These are phyloP conservation scores for Cosmia trapezina DNA, from an alignment of 2,888 invertebrate genomes.

Conservation along the genomic window DNA sequence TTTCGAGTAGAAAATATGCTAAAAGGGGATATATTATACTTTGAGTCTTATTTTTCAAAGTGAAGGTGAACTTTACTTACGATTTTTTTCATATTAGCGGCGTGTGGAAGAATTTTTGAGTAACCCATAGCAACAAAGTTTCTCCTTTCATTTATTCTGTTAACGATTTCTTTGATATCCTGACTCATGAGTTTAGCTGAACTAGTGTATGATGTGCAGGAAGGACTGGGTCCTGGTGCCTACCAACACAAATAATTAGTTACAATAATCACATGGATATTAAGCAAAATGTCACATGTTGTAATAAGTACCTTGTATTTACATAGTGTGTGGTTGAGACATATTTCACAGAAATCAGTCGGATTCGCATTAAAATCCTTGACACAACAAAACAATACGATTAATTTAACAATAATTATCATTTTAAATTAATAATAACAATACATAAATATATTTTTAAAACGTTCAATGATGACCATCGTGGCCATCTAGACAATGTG, in stretches of 20 bases:
- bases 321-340: constrained; percentile 82
- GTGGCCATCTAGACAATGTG: constrained; percentile 70
- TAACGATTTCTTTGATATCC: constrained; percentile 76
- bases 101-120: constrained; percentile 77
- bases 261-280: background rate
- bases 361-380: constrained; percentile 60
- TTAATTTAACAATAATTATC: constrained; percentile 80
- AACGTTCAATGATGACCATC: constrained; percentile 57
- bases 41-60: background rate
- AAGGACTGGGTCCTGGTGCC: constrained; percentile 75
- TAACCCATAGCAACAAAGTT: constrained; percentile 81
- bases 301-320: constrained; percentile 73
- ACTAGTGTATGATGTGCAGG: constrained; percentile 77
- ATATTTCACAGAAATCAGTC: constrained; percentile 78
- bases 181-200: constrained; percentile 70
- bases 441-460: constrained; percentile 67
- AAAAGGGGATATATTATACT: background rate
- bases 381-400: constrained; percentile 75
- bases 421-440: constrained; percentile 79
- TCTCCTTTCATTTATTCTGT: constrained; percentile 81
- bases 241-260: constrained; percentile 53
- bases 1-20: background rate
- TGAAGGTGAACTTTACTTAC: constrained; percentile 67
- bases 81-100: constrained; percentile 86
- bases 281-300: constrained; percentile 6